phyloP scores from a whole-genome alignment of 1,140 invertebrate genomes.

The Theocolax elegans region DNA sequence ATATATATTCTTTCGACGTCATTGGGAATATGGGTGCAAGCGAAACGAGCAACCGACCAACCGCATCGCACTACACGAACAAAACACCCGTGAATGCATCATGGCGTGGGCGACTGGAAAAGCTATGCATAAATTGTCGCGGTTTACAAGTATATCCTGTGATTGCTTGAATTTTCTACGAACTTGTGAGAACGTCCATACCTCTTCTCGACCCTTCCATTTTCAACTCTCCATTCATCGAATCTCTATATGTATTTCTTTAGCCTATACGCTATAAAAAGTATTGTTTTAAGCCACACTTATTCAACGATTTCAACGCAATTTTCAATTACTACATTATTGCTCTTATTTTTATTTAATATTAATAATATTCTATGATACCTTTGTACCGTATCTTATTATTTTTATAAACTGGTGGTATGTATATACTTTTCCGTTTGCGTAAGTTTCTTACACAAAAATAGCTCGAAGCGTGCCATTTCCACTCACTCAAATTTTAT shows the following conservation, averaged over 20 bases:
- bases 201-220: background rate
- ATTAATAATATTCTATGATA: too few species aligned
- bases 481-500: too few species aligned
- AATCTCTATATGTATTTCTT: constrained; percentile 1
- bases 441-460: too few species aligned
- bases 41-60: constrained; percentile 3
- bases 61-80: constrained; percentile 12
- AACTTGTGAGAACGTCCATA: background rate
- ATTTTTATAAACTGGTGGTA: too few species aligned
- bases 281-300: too few species aligned
- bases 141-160: constrained; percentile 28
- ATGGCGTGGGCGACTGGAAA: constrained; percentile 23
- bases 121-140: constrained; percentile 40
- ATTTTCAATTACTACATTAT: too few species aligned
- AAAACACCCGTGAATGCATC: too few species aligned
- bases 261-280: too few species aligned
- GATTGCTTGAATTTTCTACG: constrained; percentile 38
- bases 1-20: constrained; percentile 1
- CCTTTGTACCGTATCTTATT: too few species aligned
- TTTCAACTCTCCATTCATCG: background rate
- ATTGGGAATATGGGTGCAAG: background rate
- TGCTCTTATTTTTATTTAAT: too few species aligned
- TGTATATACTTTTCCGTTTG: background rate
- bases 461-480: too few species aligned
- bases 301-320: too few species aligned